These are phyloP conservation scores for Mythimna loreyi DNA, from an alignment of 2,888 invertebrate species.

Conservation along the genomic window DNA sequence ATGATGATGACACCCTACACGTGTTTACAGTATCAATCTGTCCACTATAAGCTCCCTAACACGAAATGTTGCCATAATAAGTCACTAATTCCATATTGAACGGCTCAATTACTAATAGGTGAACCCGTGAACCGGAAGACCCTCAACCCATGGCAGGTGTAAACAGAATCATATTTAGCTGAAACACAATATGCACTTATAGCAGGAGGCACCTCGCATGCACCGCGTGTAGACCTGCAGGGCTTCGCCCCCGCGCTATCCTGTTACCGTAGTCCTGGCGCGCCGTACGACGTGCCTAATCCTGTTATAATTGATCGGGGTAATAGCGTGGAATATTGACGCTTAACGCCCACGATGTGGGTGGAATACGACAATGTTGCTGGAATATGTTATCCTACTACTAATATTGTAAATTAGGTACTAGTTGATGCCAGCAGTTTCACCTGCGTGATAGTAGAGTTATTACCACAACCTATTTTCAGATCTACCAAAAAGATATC, in stretches of 20 bases:
- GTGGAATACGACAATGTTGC: conserved; percentile 6
- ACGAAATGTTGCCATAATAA: conserved; percentile 5
- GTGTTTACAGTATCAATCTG: neutral
- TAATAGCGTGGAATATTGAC: conserved; percentile 47
- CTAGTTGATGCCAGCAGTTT: no score
- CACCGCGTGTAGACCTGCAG: conserved; percentile 54
- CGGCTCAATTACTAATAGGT: conserved; percentile 14
- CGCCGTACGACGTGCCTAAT: conserved; percentile 69
- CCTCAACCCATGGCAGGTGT: conserved; percentile 40
- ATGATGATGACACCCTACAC: neutral
- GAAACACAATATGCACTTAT: conserved; percentile 50
- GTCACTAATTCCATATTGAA: neutral
- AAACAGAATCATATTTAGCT: conserved; percentile 49
- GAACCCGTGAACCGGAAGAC: conserved; percentile 36
- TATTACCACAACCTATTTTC: no score
- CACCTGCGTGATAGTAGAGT: no score
- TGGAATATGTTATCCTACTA: neutral
- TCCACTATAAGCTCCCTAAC: neutral
- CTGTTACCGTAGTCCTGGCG: conserved; percentile 74
- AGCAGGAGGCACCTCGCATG: conserved; percentile 38
- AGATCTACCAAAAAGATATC: no score
- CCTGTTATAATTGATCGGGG: conserved; percentile 70
- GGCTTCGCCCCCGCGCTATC: conserved; percentile 78
- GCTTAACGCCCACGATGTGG: conserved; percentile 4
- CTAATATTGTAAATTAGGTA: neutral